Conservation (phyloP, 2,888 invertebrate species). For the Sinodicranocentrus sp. region DNA sequence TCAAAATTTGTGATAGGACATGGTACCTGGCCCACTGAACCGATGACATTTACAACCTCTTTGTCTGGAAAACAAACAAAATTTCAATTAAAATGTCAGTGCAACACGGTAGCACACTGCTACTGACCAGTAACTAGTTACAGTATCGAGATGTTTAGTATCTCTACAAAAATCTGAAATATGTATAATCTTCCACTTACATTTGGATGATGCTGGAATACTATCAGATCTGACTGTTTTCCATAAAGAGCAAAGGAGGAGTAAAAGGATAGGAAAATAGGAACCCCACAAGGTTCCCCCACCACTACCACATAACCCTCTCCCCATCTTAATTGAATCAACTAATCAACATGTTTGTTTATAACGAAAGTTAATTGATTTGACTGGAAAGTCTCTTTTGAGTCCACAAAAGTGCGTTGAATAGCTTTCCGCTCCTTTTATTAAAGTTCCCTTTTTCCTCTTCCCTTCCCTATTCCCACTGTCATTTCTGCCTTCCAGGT, state of each 20-base stretch:
- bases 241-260: conserved; percentile 12
- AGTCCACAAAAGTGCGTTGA: conserved; percentile 20
- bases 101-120: too few species aligned
- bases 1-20: conserved; percentile 78
- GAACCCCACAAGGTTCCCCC: not conserved
- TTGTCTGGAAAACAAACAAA: conserved; percentile 51
- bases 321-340: conserved; percentile 59
- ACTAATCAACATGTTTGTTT: conserved; percentile 55
- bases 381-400: not conserved
- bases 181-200: too few species aligned
- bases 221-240: conserved; percentile 57
- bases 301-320: conserved; percentile 9
- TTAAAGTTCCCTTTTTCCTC: conserved; percentile 7
- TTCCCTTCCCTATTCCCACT: too few species aligned
- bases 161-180: too few species aligned
- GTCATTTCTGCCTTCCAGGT: too few species aligned
- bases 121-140: too few species aligned
- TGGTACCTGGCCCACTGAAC: conserved; percentile 75
- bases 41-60: conserved; percentile 72
- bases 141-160: too few species aligned
- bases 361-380: conserved; percentile 37
- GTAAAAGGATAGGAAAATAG: conserved; percentile 14
- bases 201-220: conserved; percentile 66
- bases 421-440: conserved; percentile 18
- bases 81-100: too few species aligned